A percentile compares a stretch with the other conserved stretches of the same genome.
These are phyloP conservation scores for Mechanitis mazaeus DNA, from an alignment of 2,888 invertebrate genomes.

Conservation along the genomic window DNA sequence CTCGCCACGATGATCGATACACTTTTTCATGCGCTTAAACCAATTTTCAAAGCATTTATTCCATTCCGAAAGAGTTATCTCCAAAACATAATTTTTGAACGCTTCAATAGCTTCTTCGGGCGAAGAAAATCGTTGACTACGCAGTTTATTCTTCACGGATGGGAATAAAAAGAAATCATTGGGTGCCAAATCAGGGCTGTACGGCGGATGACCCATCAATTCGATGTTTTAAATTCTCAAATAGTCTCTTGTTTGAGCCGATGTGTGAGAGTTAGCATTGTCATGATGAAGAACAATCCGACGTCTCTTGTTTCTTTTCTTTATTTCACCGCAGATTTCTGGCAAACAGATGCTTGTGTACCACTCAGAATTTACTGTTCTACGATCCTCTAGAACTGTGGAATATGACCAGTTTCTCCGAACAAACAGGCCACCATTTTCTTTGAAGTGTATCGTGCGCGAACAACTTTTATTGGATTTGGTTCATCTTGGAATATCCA, in stretches of 20 bases:
- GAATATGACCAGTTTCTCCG: conserved; percentile 20
- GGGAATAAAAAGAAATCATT: conserved; percentile 20
- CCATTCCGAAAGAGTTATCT: conserved; percentile 23
- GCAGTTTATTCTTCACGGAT: conserved; percentile 24
- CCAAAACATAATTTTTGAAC: conserved; percentile 25
- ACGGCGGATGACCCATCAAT: conserved; percentile 7
- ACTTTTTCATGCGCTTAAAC: conserved; percentile 20
- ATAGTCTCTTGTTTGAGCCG: conserved; percentile 23
- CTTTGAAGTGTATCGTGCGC: conserved; percentile 23
- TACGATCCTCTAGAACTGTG: neutral
- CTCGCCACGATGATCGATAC: conserved; percentile 11
- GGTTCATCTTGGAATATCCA: conserved; percentile 26
- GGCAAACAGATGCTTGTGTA: conserved; percentile 35
- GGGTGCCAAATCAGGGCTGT: conserved; percentile 7
- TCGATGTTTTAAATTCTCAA: conserved; percentile 17
- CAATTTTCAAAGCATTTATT: conserved; percentile 25
- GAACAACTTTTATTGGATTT: conserved; percentile 26
- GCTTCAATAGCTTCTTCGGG: conserved; percentile 25
- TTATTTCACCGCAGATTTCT: conserved; percentile 23
- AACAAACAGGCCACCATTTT: conserved; percentile 27
- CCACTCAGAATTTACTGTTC: conserved; percentile 34
- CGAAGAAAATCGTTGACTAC: conserved; percentile 24
- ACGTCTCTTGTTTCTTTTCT: conserved; percentile 9
- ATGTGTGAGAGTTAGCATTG: conserved; percentile 14
- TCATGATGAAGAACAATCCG: conserved; percentile 24